Evolutionary conservation across 2,888 invertebrate genomes (phyloP), one percentile per base, ranked within the genome.

Genomic region (Caenorhabditis japonica): DNA sequence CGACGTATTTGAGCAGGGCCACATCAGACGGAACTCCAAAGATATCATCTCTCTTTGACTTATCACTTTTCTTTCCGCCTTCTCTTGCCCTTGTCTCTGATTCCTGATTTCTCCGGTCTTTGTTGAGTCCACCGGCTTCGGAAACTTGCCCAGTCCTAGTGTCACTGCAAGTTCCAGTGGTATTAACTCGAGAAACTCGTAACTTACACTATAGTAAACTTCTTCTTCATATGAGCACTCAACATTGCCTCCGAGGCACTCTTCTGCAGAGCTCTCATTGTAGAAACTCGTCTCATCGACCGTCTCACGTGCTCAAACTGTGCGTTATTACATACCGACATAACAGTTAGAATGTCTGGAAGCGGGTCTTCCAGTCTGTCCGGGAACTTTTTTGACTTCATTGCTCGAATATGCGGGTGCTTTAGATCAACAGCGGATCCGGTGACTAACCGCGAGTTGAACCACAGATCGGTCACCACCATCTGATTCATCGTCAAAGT

Each of bases 401-500:
- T 77, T 2, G 79, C 77, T 30, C 75, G 55, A 30, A 85, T 55
- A 64, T 85, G 85, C 3, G 81, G 78, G 47, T 83, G 82, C 27
- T 85, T 85, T 51, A 81, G 53, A 33, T 82, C 83, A 23, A 76
- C 61, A 0, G 83, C 84, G 61, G 68, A 53, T 30, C 79, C 79
- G 10, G 77, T 72, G 23, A 79, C 56, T 19, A 80, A 41, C 23
- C 74, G 66, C 23, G 64, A 51, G 47, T 82, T 82, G 68, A 74
- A 82, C 85, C 85, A 85, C 17, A 85, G 52, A 60, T 86, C 86
- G 1, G 85, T 86, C 12, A 85, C 81, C 1, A 84, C 71, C 97
- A 97, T 97, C 76, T 94, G 93, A 89, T 97, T 97, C 89, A 97
- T 96, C 0, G 97, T 97, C 62, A 97, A 90, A 1, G 97, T 97